These are phyloP conservation scores for Eurytemora carolleeae DNA, from an alignment of 1,140 invertebrate genomes.

Conservation along the genomic window DNA sequence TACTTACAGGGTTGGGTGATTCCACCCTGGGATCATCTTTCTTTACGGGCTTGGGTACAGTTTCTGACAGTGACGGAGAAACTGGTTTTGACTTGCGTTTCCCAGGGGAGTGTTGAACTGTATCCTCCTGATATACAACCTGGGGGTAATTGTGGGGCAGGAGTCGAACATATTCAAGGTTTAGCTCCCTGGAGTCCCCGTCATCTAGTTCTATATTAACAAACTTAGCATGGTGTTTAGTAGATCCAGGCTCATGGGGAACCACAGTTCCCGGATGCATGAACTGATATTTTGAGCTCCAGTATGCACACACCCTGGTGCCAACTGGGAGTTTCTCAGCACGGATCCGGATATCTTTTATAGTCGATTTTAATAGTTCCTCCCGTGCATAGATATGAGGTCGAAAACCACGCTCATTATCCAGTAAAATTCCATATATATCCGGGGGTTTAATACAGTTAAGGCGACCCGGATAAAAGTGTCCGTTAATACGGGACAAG, in stretches of 20 bases:
- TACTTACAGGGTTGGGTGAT: too few species aligned
- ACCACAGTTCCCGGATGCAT: conserved; percentile 77
- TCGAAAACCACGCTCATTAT: conserved; percentile 66
- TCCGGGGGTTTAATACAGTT: conserved; percentile 69
- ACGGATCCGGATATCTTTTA: conserved; percentile 34
- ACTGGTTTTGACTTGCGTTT: too few species aligned
- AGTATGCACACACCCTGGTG: conserved; percentile 67
- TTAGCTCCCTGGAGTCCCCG: conserved; percentile 74
- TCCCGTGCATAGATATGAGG: conserved; percentile 72
- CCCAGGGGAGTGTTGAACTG: too few species aligned
- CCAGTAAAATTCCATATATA: conserved; percentile 69
- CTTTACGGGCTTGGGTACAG: too few species aligned
- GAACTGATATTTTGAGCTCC: conserved; percentile 83
- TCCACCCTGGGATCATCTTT: too few species aligned
- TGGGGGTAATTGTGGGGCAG: conserved; percentile 68
- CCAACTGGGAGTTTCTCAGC: conserved; percentile 22
- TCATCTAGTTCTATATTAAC: conserved; percentile 79
- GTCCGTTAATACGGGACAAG: conserved; percentile 42
- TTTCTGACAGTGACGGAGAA: too few species aligned
- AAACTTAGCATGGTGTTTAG: neutral
- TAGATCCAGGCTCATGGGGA: too few species aligned
- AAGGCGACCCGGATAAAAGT: conserved; percentile 69
- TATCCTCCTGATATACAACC: too few species aligned
- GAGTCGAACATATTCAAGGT: conserved; percentile 65
- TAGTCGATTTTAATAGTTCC: conserved; percentile 65